These are phyloP conservation scores for Pseudoips prasinana DNA, from an alignment of 2,888 invertebrate genomes.

Conservation along the genomic window DNA sequence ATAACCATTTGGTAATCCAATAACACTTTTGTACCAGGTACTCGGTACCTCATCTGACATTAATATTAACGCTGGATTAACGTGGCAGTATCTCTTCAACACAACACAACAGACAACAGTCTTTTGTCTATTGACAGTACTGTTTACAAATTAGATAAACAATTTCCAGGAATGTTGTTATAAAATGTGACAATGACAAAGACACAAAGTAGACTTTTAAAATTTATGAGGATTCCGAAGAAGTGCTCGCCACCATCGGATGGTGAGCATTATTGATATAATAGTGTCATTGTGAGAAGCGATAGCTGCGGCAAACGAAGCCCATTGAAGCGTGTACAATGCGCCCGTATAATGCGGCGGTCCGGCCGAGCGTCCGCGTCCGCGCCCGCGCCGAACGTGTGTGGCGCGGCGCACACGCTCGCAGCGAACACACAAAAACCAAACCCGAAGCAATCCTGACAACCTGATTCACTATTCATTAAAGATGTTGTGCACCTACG, in stretches of 20 bases:
- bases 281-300: constrained; percentile 74
- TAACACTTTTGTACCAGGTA: too few species aligned
- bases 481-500: constrained; percentile 19
- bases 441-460: constrained; percentile 46
- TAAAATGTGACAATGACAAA: constrained; percentile 35
- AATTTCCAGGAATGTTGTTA: constrained; percentile 28
- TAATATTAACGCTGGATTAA: too few species aligned
- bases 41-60: too few species aligned
- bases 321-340: constrained; percentile 77
- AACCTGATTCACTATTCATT: constrained; percentile 33
- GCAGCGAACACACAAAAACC: constrained; percentile 57
- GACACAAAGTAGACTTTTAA: constrained; percentile 54
- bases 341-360: constrained; percentile 74
- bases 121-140: constrained; percentile 5
- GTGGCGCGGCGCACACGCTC: constrained; percentile 61
- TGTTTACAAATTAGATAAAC: constrained; percentile 18
- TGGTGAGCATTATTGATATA: constrained; percentile 71
- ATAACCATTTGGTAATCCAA: too few species aligned
- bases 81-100: too few species aligned
- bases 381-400: constrained; percentile 70
- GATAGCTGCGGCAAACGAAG: constrained; percentile 71
- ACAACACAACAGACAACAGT: background rate
- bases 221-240: constrained; percentile 70
- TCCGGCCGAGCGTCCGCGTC: constrained; percentile 58
- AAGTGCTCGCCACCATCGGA: constrained; percentile 56